Evolutionary conservation across 2,888 invertebrate species (phyloP).

Genomic region (Cecidostiba fungosa): DNA sequence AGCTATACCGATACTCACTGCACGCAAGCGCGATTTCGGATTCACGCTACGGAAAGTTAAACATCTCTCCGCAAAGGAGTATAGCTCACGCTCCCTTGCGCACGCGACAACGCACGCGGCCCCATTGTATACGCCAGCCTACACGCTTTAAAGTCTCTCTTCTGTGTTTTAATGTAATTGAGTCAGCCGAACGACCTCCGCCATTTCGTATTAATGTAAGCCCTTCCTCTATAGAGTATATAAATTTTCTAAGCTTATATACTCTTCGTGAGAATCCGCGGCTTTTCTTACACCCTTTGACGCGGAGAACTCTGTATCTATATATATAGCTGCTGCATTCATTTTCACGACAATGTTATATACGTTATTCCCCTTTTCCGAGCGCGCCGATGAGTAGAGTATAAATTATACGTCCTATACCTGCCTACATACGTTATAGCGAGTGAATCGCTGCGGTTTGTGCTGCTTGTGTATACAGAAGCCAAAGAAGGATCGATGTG

Average conservation of each 20-base stretch:
- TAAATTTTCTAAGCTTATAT: slow-evolving; percentile 25
- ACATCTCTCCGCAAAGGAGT: neutral
- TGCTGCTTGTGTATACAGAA: too few relatives aligned
- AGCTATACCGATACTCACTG: neutral
- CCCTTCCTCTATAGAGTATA: slow-evolving; percentile 9
- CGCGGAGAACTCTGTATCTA: slow-evolving; percentile 5
- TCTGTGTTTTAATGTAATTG: slow-evolving; percentile 45
- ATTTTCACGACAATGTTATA: slow-evolving; percentile 1
- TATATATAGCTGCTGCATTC: neutral
- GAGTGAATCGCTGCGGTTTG: neutral
- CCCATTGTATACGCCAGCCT: slow-evolving; percentile 1
- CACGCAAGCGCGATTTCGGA: slow-evolving; percentile 3
- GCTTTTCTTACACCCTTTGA: slow-evolving; percentile 5
- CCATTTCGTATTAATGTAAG: slow-evolving; percentile 18
- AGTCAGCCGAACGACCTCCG: slow-evolving; percentile 38
- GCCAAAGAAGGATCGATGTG: too few relatives aligned
- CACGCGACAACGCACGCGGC: neutral
- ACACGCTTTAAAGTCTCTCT: neutral
- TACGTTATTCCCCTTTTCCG: neutral
- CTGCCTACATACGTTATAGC: too few relatives aligned
- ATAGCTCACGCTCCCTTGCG: neutral
- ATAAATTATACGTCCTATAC: neutral
- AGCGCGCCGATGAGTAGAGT: neutral
- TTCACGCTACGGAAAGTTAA: slow-evolving; percentile 26
- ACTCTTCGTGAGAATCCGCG: neutral